Evolutionary conservation across 1,140 invertebrate species (phyloP), one percentile per base, ranked within the genome.

Genomic region (Palaemon carinicauda): DNA sequence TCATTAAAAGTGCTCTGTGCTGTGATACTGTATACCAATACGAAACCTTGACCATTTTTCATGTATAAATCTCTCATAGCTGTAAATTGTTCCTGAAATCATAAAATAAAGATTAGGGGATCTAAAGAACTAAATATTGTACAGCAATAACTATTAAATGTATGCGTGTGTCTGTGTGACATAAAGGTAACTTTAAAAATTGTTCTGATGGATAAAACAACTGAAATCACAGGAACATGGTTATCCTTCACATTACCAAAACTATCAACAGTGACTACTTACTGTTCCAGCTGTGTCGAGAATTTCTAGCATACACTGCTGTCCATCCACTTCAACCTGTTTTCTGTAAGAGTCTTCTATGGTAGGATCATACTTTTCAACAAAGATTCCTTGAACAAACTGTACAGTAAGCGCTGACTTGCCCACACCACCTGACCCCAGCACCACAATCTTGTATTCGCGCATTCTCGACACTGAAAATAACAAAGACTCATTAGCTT

Each of bases 1-100:
- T 99, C 99, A 93, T 99, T 99, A 93, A 99, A 99, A 85, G 98
- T 99, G 87, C 98, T 99, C 93, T 99, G 99, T 92, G 98, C 98
- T 89, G 98, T 99, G 92, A 99, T 99, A 88, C 98, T 99, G 92
- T 99, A 99, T 54, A 99, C 98, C 90, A 99, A 94, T 82, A 99
- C 96, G 93, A 99, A 99, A 86, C 98, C 98, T 92, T 94, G 93
- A 15, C 94, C 94, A 90, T 94, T 95, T 90, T 94, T 95, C 93
- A 99, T 99, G 92, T 99, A 99, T 89, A 99, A 94, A 93, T 99
- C 99, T 90, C 99, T 94, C 98, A 99, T 99, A 65, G 98, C 98
- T 85, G 99, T 98, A 92, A 99, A 99, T 94, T 99, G 99, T 93
- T 99, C 99, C 88, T 90, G 79, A 27, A 88, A 74, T 31, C 21